Base-by-base conservation (phyloP, 2,113 vertebrate species). In the Notechis scutatus region DNA sequence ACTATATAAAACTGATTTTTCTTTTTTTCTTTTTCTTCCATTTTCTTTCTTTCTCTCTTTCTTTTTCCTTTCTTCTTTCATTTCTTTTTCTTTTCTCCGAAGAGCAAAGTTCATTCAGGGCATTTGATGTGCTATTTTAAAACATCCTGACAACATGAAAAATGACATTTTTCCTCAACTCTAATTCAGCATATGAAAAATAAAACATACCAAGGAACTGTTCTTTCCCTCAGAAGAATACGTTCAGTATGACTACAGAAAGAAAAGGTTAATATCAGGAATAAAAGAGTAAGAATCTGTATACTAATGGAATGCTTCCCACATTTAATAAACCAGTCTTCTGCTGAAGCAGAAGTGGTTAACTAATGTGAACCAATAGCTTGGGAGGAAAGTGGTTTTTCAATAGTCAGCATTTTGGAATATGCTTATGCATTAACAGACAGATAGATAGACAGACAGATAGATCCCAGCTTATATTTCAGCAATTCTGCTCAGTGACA, bases 131-230 rank as follows among this genome's bases (percentile, higher is more conserved):
- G 24, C 59, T 87, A 89, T 50, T 92, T 92, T 61, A 87, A 94
- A 93, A 90, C 57, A 93, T 47, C 61, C 86, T 94, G 90, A 61
- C 88, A 61, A 9, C 74, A 61, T 92, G 86, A 90, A 93, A 92
- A 85, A 87, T 61, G 54, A 4, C 92, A 56, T 90, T 93, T 89
- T 90, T 85, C 74, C 57, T 93, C 42, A 90, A n/a, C 42, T 87
- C 14, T 45, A 74, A 5, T 93, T 52, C 18, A 57, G 42, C 74
- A 50, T 90, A 87, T 94, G 50, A 92, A 92, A 15, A 57, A 61
- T 85, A 21, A 45, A 74, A 90, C 23, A 18, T n/a, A 42, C 10
- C 45, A 92, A 0, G 2, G 26, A 11, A 47, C n/a, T 87, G 20
- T 88, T 54, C 14, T 93, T 94, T 57, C 9, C 93, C n/a, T 85